Evolutionary conservation across 2,113 vertebrate species (phyloP).

Genomic region (Tupaia tana): DNA sequence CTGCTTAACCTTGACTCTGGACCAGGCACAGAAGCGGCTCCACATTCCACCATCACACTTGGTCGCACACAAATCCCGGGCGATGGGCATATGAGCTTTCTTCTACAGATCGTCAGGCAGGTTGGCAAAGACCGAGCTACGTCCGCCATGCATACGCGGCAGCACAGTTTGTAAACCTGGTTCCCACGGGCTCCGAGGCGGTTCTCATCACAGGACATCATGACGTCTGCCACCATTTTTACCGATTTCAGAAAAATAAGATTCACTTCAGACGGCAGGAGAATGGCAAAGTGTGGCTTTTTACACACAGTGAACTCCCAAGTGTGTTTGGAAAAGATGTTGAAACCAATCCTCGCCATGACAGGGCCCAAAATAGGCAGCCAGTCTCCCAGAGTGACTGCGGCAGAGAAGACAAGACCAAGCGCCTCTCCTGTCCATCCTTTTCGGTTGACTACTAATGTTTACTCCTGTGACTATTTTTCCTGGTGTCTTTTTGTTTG

Average conservation of each 20-base stretch:
- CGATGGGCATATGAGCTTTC: neutral
- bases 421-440: neutral
- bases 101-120: neutral
- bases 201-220: neutral
- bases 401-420: neutral
- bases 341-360: neutral
- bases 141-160: neutral
- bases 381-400: neutral
- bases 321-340: neutral
- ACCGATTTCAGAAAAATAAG: constrained; percentile 44
- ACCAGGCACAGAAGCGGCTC: constrained; percentile 23
- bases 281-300: neutral
- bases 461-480: neutral
- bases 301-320: neutral
- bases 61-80: constrained; percentile 7
- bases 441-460: neutral
- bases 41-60: constrained; percentile 11
- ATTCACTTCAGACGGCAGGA: neutral
- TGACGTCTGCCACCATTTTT: neutral
- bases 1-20: constrained; percentile 34
- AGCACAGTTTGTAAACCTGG: neutral
- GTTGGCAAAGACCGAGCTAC: neutral
- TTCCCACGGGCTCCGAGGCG: neutral
- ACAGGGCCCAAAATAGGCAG: neutral
- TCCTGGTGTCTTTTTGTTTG: neutral